Evolutionary conservation across 2,888 invertebrate species (phyloP).

Genomic region (Acleris sparsana): DNA sequence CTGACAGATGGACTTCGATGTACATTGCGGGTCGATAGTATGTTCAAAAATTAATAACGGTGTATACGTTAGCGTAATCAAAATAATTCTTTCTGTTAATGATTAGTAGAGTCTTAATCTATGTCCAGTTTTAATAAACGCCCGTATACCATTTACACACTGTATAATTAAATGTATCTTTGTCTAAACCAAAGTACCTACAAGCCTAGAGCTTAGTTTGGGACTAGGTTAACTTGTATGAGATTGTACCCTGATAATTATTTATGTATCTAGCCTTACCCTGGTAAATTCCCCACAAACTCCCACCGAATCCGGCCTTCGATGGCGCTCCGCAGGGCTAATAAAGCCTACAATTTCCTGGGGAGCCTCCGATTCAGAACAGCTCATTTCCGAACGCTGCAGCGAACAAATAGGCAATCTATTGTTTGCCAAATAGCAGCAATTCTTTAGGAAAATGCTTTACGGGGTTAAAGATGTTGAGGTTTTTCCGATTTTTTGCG

Average conservation of each 20-base stretch:
- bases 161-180: too few species aligned
- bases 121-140: too few species aligned
- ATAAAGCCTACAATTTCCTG: slow-evolving; percentile 53
- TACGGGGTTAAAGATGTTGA: not conserved
- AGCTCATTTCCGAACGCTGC: slow-evolving; percentile 53
- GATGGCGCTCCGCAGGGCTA: slow-evolving; percentile 35
- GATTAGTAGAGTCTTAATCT: too few species aligned
- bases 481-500: not conserved
- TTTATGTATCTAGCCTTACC: not conserved
- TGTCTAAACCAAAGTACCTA: too few species aligned
- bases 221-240: too few species aligned
- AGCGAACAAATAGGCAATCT: slow-evolving; percentile 51
- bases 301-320: slow-evolving; percentile 13
- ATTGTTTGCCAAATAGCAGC: slow-evolving; percentile 46
- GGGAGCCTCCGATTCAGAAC: slow-evolving; percentile 46
- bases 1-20: too few species aligned
- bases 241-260: not conserved
- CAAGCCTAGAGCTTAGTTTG: too few species aligned
- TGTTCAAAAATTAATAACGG: too few species aligned
- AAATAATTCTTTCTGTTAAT: too few species aligned
- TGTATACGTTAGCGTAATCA: too few species aligned
- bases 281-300: not conserved
- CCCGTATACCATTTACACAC: too few species aligned
- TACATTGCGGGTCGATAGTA: too few species aligned
- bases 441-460: slow-evolving; percentile 39